These are phyloP conservation scores for Scolopax mira DNA, from an alignment of 2,113 vertebrate genomes.

Conservation along the genomic window DNA sequence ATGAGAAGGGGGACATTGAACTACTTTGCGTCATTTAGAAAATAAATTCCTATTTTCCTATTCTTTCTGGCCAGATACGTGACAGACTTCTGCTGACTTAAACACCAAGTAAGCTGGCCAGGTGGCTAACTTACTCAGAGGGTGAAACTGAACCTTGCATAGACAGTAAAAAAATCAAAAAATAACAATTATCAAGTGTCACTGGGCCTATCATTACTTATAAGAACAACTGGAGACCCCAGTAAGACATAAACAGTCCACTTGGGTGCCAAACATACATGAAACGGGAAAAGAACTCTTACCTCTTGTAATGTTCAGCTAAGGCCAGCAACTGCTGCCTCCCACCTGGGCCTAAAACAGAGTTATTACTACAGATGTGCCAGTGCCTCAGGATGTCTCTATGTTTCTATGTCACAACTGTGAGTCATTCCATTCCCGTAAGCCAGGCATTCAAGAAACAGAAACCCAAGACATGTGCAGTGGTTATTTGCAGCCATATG, in stretches of 20 bases:
- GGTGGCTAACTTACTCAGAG: background rate
- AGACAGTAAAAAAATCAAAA: background rate
- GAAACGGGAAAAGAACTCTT: background rate
- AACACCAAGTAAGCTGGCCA: background rate
- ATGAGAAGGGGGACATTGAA: background rate
- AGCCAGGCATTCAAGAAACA: background rate
- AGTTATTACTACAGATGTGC: background rate
- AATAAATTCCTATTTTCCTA: background rate
- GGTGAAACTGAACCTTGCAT: background rate
- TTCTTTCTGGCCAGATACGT: background rate
- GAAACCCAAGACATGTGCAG: background rate
- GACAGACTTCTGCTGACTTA: background rate
- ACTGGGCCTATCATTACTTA: background rate
- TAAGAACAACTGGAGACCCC: background rate
- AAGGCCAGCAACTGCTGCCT: background rate
- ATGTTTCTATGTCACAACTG: background rate
- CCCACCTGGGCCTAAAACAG: background rate
- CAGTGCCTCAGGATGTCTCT: background rate
- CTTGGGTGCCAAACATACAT: accelerated
- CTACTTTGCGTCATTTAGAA: background rate
- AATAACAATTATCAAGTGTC: background rate
- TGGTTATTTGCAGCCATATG: background rate
- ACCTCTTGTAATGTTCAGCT: background rate
- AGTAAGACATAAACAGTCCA: background rate
- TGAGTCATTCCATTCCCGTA: background rate